Evolutionary conservation across 2,113 vertebrate genomes (phyloP).

Genomic region (Gambusia holbrooki): DNA sequence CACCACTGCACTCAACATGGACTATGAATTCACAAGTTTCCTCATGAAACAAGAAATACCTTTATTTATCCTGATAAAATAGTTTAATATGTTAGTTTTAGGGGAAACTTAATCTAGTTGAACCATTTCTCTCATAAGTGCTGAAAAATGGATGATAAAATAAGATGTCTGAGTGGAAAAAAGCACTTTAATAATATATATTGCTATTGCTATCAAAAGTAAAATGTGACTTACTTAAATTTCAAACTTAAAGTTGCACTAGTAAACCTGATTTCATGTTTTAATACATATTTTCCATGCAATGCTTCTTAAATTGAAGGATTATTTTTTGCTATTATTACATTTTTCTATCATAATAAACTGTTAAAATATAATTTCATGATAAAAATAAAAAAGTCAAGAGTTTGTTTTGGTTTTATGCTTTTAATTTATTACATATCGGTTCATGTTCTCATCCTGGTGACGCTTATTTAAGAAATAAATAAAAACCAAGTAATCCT

Average conservation of each 20-base stretch:
- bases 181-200: neutral
- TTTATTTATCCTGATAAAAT: neutral
- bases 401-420: neutral
- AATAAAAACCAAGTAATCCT: conserved; percentile 19
- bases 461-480: neutral
- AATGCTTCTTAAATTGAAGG: neutral
- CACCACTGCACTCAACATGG: neutral
- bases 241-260: too few species aligned
- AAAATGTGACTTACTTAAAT: too few species aligned
- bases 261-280: neutral
- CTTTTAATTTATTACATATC: neutral
- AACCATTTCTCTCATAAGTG: neutral
- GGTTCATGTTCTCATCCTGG: neutral
- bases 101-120: neutral
- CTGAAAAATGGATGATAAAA: neutral
- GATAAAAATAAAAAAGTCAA: too few species aligned
- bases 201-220: too few species aligned
- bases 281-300: neutral
- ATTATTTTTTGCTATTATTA: neutral
- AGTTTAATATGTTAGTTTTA: neutral
- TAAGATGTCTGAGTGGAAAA: neutral
- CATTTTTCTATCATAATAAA: too few species aligned
- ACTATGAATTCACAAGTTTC: too few species aligned
- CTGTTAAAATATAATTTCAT: neutral
- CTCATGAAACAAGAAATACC: too few species aligned